Evolutionary conservation across 1,140 invertebrate genomes (phyloP).

Genomic region (Zeugodacus cucurbitae): DNA sequence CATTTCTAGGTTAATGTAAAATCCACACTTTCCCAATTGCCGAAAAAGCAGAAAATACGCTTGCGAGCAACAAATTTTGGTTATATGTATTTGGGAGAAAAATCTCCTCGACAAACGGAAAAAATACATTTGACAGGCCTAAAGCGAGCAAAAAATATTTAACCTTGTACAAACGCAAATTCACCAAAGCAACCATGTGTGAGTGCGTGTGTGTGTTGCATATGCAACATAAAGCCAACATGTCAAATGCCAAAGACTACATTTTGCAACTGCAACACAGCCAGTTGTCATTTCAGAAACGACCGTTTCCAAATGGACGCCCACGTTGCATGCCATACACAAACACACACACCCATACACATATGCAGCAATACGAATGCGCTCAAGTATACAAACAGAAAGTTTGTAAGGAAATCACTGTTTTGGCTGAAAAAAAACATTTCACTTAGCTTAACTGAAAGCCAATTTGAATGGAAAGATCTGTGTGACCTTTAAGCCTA

Average conservation of each 20-base stretch:
- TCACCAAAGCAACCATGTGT: neutral
- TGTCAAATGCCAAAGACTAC: neutral
- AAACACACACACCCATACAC: neutral
- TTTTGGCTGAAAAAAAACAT: neutral
- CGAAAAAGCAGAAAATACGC: neutral
- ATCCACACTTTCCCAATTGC: neutral
- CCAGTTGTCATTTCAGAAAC: constrained; percentile 13
- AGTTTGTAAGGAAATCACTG: neutral
- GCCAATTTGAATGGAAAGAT: neutral
- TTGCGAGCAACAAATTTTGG: neutral
- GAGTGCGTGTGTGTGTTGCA: neutral
- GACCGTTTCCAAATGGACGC: constrained; percentile 16
- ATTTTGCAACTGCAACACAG: neutral
- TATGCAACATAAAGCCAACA: neutral
- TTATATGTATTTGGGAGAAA: neutral
- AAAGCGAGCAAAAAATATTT: neutral
- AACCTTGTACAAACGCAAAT: neutral
- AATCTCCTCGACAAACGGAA: neutral
- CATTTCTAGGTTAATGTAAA: no score
- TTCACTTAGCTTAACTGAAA: constrained; percentile 2
- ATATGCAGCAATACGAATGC: neutral
- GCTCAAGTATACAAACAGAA: neutral
- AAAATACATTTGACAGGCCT: neutral
- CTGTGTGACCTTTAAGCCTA: neutral
- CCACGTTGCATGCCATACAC: neutral